A percentile compares a stretch with the other conserved stretches of the same genome.
Evolutionary conservation across 2,113 vertebrate genomes (phyloP).

Genomic region (Maccullochella peelii): DNA sequence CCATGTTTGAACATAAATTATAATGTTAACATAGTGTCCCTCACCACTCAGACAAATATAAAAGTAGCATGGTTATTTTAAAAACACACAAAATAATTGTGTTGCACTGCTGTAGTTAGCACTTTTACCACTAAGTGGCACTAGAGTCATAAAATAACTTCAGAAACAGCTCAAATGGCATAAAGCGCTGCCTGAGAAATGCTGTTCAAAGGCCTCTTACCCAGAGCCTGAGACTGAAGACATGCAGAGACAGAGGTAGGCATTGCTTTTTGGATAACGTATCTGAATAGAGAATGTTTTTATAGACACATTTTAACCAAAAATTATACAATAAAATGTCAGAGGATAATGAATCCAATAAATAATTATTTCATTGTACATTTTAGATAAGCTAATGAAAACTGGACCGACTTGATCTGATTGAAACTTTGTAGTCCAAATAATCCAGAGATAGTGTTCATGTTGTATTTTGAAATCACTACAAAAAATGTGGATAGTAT

Average conservation of each 20-base stretch:
- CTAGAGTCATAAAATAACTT: slow-evolving; percentile 17
- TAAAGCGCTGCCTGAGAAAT: not conserved
- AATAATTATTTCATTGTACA: not conserved
- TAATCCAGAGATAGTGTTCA: not conserved
- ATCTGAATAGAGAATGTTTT: not conserved
- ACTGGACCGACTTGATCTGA: not conserved
- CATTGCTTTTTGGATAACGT: not conserved
- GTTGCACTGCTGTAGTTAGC: not conserved
- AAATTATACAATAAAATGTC: not conserved
- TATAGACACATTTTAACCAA: not conserved
- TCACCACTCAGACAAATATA: not conserved
- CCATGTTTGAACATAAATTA: not conserved
- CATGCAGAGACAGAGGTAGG: not conserved
- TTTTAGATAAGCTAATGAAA: not conserved
- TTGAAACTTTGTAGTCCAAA: not conserved
- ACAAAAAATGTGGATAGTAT: not conserved
- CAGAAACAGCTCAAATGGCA: not conserved
- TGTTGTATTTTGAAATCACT: not conserved
- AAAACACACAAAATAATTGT: not conserved
- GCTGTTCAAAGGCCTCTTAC: slow-evolving; percentile 12
- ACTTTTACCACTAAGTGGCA: slow-evolving; percentile 36
- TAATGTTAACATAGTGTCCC: not conserved
- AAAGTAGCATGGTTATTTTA: not conserved
- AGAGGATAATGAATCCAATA: not conserved
- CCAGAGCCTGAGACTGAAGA: not conserved